Evolutionary conservation across 2,888 invertebrate genomes (phyloP).

Genomic region (Tolmerus cingulatus): DNA sequence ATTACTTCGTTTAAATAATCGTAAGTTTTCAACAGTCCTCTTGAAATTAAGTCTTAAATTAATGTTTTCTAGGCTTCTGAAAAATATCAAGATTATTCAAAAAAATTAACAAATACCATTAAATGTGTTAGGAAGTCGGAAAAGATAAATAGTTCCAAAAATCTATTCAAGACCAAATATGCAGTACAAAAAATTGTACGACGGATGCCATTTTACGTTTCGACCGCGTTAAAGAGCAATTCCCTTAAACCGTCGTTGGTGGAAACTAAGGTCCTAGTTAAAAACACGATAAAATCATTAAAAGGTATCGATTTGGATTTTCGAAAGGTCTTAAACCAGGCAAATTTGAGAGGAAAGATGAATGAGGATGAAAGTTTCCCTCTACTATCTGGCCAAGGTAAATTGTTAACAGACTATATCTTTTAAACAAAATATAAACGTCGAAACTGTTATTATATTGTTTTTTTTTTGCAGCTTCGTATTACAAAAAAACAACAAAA

Average conservation of each 20-base stretch:
- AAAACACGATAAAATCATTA: not conserved
- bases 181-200: not conserved
- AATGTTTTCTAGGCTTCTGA: not conserved
- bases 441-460: not conserved
- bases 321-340: not conserved
- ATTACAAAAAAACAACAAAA: not conserved
- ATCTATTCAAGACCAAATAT: slow-evolving; percentile 4
- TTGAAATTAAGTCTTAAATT: not conserved
- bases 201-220: not conserved
- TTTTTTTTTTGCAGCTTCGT: not conserved
- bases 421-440: not conserved
- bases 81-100: not conserved
- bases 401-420: not conserved
- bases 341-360: not conserved
- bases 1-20: too few relatives aligned
- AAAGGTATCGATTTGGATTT: not conserved
- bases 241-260: not conserved
- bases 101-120: not conserved
- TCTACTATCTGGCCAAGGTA: not conserved
- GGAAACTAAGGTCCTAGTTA: not conserved
- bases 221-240: not conserved
- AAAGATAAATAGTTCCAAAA: not conserved
- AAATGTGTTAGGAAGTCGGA: not conserved
- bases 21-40: too few relatives aligned
- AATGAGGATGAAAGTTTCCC: not conserved